Evolutionary conservation across 2,113 vertebrate genomes (phyloP), one percentile per base, ranked within the genome.

Genomic region (Phainopepla nitens): DNA sequence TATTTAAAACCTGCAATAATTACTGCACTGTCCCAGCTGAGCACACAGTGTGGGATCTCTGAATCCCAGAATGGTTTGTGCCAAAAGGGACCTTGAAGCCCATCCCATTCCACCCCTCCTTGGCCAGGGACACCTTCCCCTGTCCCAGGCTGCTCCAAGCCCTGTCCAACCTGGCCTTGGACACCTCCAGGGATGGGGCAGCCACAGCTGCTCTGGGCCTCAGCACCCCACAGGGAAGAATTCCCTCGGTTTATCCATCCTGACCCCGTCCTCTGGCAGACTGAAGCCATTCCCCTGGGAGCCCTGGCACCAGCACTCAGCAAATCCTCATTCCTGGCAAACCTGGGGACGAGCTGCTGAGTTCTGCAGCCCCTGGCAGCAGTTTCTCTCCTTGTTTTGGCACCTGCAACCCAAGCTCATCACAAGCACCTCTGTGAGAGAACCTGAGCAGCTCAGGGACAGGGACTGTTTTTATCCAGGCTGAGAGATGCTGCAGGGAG

Each of bases 1-100:
- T 13, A 6, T 15, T 77, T 24, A 64, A 44, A 64, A 21, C 24
- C 73, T 16, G 12, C 0, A 51, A 19, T 44, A 61, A 13, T 21
- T 0, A 5, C 9, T 0, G 8, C 4, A 4, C 8, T 0, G 23
- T 15, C 27, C 51, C 62, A 31, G 85, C 15, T 54, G 20, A 45
- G 41, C 71, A 36, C 44, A 20, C 12, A 4, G 15, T 2, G 12
- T 3, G 10, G 45, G 19, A 58, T 17, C 39, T 2, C 6, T 8
- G 45, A 68, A 23, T 36, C 33, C 12, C 41, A 36, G n/a, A 20
- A 9, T 8, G n/a, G 4, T 20, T 44, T 60, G 27, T 12, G 44
- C 19, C 10, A 6, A 25, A 69, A 65, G 11, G 47, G 39, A 39
- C 19, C 27, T 24, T 9, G 8, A 39, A 54, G 10, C 16, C 8